Conservation (phyloP, 1,140 invertebrate species). For the Euschistus heros region DNA sequence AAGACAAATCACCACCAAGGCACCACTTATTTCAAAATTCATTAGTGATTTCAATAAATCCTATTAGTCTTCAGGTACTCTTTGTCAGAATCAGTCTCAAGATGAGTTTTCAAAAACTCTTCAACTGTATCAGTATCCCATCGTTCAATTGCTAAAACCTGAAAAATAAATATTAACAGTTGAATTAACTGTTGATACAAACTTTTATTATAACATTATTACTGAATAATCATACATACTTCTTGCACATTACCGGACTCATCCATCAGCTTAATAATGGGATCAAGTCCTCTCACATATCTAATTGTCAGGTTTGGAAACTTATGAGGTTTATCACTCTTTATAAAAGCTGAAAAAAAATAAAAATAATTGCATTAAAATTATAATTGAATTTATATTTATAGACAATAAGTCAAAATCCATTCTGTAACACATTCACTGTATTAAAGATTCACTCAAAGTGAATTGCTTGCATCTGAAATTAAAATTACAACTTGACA, state of each 20-base stretch:
- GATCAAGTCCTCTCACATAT: constrained; percentile 83
- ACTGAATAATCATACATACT: constrained; percentile 27
- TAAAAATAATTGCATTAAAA: constrained; percentile 13
- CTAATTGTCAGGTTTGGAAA: constrained; percentile 82
- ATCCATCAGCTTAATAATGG: constrained; percentile 81
- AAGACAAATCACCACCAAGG: too few relatives aligned
- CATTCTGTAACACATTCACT: too few relatives aligned
- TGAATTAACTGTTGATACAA: not conserved
- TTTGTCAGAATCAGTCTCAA: constrained; percentile 44
- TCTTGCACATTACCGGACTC: constrained; percentile 70
- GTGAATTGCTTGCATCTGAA: too few relatives aligned
- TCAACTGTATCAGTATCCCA: constrained; percentile 95
- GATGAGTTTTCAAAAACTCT: constrained; percentile 82
- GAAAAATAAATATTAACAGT: constrained; percentile 6
- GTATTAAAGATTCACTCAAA: too few relatives aligned
- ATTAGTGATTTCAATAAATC: constrained; percentile 16
- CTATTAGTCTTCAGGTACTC: constrained; percentile 49
- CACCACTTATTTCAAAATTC: too few relatives aligned
- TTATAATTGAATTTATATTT: not conserved
- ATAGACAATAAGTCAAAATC: not conserved
- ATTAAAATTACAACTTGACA: too few relatives aligned
- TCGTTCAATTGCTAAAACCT: constrained; percentile 83
- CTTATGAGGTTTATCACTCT: constrained; percentile 71
- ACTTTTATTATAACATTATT: not conserved
- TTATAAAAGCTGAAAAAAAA: constrained; percentile 65